These are phyloP conservation scores for Lordiphosa clarofinis DNA, from an alignment of 1,140 invertebrate species.

Conservation along the genomic window DNA sequence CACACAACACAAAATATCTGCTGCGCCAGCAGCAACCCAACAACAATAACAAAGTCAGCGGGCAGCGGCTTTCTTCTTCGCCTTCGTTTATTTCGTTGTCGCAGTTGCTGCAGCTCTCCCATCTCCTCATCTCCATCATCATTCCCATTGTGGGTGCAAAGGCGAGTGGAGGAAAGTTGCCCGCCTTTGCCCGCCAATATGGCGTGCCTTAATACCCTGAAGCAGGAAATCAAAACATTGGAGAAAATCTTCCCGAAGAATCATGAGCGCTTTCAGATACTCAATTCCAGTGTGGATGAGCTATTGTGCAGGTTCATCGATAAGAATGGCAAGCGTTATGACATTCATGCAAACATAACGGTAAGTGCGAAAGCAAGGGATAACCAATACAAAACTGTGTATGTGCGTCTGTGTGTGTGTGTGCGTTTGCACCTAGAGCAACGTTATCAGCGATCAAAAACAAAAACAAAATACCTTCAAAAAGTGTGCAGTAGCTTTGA, in stretches of 20 bases:
- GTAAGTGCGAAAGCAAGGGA: conserved; percentile 83
- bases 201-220: conserved; percentile 98
- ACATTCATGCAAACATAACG: conserved; percentile 99
- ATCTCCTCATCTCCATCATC: conserved; percentile 1
- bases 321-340: conserved; percentile 95
- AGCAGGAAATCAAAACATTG: conserved; percentile 98
- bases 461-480: too few species aligned
- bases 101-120: not conserved
- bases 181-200: conserved; percentile 81
- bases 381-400: not conserved
- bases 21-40: conserved; percentile 9
- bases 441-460: too few species aligned
- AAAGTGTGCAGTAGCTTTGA: too few species aligned
- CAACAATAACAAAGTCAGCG: conserved; percentile 15
- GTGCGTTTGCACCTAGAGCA: too few species aligned
- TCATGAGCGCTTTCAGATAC: conserved; percentile 98
- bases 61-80: conserved; percentile 26
- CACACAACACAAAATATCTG: conserved; percentile 4
- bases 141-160: conserved; percentile 18
- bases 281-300: conserved; percentile 98
- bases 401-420: too few species aligned
- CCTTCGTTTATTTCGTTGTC: conserved; percentile 3
- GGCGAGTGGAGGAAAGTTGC: conserved; percentile 40
- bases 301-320: conserved; percentile 97
- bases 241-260: conserved; percentile 96